phyloP scores from a whole-genome alignment of 2,888 invertebrate genomes.

The Euspilapteryx auroguttella region DNA sequence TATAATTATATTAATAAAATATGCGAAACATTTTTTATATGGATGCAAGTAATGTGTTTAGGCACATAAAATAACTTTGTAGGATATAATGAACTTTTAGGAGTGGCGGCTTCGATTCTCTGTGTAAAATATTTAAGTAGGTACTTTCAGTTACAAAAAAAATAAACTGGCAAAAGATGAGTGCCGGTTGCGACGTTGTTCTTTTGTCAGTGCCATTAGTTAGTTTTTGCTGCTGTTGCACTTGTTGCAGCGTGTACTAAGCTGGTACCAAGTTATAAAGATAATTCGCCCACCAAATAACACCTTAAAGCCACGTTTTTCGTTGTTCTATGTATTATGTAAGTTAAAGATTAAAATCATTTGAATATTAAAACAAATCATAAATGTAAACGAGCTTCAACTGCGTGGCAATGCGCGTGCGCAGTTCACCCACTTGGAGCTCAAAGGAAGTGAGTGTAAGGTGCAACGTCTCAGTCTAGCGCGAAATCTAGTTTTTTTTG shows the following conservation, averaged over 20 bases:
- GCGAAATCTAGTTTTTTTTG: slow-evolving; percentile 48
- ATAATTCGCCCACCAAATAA: slow-evolving; percentile 53
- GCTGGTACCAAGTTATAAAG: slow-evolving; percentile 37
- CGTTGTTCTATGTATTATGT: slow-evolving; percentile 54
- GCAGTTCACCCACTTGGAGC: slow-evolving; percentile 41
- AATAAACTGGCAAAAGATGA: too few species aligned
- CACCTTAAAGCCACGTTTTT: slow-evolving; percentile 52
- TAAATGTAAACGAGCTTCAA: slow-evolving; percentile 35
- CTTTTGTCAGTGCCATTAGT: slow-evolving; percentile 29
- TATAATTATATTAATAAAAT: slow-evolving; percentile 12
- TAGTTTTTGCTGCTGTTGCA: slow-evolving; percentile 16
- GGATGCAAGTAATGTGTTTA: slow-evolving; percentile 12
- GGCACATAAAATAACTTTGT: slow-evolving; percentile 11
- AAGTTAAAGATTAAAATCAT: slow-evolving; percentile 46
- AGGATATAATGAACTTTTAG: slow-evolving; percentile 9
- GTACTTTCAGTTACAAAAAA: too few species aligned
- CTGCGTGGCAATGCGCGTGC: too few species aligned
- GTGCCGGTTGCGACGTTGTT: slow-evolving; percentile 6
- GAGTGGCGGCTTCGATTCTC: slow-evolving; percentile 1
- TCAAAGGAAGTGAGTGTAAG: too few species aligned
- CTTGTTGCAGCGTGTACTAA: slow-evolving; percentile 32
- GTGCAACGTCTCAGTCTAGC: too few species aligned
- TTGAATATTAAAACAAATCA: slow-evolving; percentile 32
- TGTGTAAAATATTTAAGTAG: not conserved
- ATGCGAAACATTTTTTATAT: slow-evolving; percentile 18